Conservation (phyloP, 2,113 vertebrate genomes). For the Rhinolophus ferrumequinum region DNA sequence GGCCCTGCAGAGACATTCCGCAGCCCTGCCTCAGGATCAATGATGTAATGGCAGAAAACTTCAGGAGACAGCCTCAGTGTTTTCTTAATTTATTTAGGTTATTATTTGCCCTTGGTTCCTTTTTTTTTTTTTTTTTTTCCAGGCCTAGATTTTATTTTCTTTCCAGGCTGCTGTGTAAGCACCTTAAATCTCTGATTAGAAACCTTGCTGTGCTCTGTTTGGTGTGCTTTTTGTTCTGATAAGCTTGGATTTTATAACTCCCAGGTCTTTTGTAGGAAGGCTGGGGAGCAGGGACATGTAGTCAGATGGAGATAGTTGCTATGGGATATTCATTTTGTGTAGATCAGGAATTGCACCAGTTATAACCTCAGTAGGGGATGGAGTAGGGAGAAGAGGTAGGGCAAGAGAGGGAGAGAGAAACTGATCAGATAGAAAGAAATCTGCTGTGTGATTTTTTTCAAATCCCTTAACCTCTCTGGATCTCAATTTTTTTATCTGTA, state of each 20-base stretch:
- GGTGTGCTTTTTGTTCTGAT: constrained; percentile 59
- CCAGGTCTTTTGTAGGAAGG: constrained; percentile 42
- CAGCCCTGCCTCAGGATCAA: not conserved
- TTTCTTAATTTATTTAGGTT: constrained; percentile 50
- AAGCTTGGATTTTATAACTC: constrained; percentile 64
- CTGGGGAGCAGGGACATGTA: not conserved
- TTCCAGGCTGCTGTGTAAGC: constrained; percentile 3
- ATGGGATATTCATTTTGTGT: constrained; percentile 34
- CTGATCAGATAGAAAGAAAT: not conserved
- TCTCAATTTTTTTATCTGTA: constrained; percentile 31
- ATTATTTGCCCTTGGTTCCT: constrained; percentile 46
- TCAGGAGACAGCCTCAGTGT: not conserved
- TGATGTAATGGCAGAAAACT: constrained; percentile 28
- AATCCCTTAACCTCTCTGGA: constrained; percentile 22
- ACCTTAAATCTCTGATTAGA: constrained; percentile 53
- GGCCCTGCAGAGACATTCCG: not conserved
- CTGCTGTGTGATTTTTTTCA: constrained; percentile 1
- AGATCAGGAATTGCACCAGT: not conserved
- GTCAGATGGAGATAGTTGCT: constrained; percentile 65
- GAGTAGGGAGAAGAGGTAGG: not conserved
- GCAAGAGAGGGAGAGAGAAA: too few species aligned
- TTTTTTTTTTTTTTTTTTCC: not conserved
- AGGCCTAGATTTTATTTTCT: not conserved
- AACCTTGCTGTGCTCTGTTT: constrained; percentile 41
- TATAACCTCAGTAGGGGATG: not conserved